Conservation (phyloP, 2,113 vertebrate genomes). For the Calyptomena viridis region DNA sequence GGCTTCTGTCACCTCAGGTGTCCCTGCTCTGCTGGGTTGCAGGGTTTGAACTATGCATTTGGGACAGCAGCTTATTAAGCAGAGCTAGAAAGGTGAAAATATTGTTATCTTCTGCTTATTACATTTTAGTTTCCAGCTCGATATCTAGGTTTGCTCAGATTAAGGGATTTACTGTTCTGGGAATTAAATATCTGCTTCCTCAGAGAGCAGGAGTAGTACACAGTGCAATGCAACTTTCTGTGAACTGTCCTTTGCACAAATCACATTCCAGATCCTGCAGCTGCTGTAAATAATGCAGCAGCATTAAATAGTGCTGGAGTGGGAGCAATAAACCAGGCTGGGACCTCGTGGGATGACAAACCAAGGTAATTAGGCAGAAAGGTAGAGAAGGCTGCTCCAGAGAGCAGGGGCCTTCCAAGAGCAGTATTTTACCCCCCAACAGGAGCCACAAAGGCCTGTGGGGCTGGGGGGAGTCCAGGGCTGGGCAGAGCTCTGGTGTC, state of each 20-base stretch:
- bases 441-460: fast-evolving
- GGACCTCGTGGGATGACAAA: neutral
- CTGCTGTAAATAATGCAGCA: slow-evolving; percentile 20
- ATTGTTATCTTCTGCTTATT: slow-evolving; percentile 1
- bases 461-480: neutral
- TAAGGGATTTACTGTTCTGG: slow-evolving; percentile 55
- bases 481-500: neutral
- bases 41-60: neutral
- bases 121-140: neutral
- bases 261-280: neutral
- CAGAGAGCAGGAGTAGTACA: neutral
- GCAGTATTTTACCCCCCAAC: fast-evolving
- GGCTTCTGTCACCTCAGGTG: no score
- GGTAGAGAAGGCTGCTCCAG: neutral
- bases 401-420: neutral
- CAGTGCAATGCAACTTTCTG: neutral
- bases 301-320: neutral
- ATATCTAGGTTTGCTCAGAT: slow-evolving; percentile 35
- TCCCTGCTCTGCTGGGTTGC: neutral
- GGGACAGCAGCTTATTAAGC: neutral
- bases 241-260: slow-evolving; percentile 15
- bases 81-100: neutral
- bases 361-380: neutral
- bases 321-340: neutral
- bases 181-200: slow-evolving; percentile 25